Evolutionary conservation across 2,797 vertebrate species (phyloP).

Genomic region (Manis javanica): DNA sequence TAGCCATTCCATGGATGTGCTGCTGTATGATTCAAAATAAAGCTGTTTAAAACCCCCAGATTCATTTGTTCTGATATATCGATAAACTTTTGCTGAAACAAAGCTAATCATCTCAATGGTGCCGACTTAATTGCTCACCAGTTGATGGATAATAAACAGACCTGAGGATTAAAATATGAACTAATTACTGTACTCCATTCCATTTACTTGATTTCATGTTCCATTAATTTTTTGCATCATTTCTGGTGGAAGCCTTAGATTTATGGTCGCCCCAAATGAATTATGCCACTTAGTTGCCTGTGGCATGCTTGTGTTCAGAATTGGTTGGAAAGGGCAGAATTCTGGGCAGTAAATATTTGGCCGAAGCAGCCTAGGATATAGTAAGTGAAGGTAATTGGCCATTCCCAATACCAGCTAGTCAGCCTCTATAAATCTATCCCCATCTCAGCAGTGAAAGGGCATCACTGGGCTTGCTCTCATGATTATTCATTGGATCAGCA

Average conservation of each 20-base stretch:
- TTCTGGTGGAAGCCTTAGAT: slow-evolving; percentile 70
- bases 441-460: slow-evolving; percentile 57
- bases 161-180: slow-evolving; percentile 81
- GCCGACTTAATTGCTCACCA: slow-evolving; percentile 69
- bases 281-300: slow-evolving; percentile 57
- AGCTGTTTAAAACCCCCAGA: slow-evolving; percentile 56
- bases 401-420: slow-evolving; percentile 47
- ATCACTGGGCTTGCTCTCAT: slow-evolving; percentile 29
- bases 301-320: slow-evolving; percentile 46
- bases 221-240: slow-evolving; percentile 77
- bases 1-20: slow-evolving; percentile 36
- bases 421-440: slow-evolving; percentile 56
- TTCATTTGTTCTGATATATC: slow-evolving; percentile 74
- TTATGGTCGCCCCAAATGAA: slow-evolving; percentile 55
- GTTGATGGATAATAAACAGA: slow-evolving; percentile 76
- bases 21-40: slow-evolving; percentile 64
- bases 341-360: slow-evolving; percentile 64
- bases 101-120: slow-evolving; percentile 68
- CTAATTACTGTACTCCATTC: slow-evolving; percentile 79
- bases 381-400: slow-evolving; percentile 65
- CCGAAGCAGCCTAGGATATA: slow-evolving; percentile 49
- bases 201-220: slow-evolving; percentile 81
- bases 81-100: slow-evolving; percentile 75
- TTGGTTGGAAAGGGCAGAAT: slow-evolving; percentile 66
- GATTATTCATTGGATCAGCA: slow-evolving; percentile 19